These are phyloP conservation scores for Chesias legatella DNA, from an alignment of 2,888 invertebrate species.

Conservation along the genomic window DNA sequence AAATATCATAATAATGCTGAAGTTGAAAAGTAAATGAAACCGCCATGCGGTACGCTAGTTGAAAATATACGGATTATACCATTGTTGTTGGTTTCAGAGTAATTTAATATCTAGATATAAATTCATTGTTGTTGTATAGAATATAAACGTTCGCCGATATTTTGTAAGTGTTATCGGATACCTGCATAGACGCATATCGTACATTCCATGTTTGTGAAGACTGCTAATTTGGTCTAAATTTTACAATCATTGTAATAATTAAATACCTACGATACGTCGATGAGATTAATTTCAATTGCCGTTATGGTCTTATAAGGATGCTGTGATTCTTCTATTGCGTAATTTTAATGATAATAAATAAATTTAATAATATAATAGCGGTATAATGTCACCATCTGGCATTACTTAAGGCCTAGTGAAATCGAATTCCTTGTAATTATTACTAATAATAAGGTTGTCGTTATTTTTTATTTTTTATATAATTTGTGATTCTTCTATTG, in stretches of 20 bases:
- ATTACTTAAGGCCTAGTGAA: conserved; percentile 76
- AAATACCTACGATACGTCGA: conserved; percentile 76
- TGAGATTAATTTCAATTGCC: conserved; percentile 76
- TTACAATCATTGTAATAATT: conserved; percentile 74
- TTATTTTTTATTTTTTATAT: conserved; percentile 72
- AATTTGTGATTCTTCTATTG: conserved; percentile 73
- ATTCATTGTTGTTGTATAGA: conserved; percentile 77
- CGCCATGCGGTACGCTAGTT: conserved; percentile 28
- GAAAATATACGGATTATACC: conserved; percentile 35
- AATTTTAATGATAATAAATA: conserved; percentile 65
- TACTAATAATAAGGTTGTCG: conserved; percentile 61
- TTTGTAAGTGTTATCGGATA: conserved; percentile 76
- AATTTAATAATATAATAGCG: conserved; percentile 58
- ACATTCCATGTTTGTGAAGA: conserved; percentile 80
- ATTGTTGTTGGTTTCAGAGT: conserved; percentile 61
- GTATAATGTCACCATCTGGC: conserved; percentile 71
- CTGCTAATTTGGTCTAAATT: conserved; percentile 81
- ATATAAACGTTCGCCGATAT: conserved; percentile 68
- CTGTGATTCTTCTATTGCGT: conserved; percentile 81
- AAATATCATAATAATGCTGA: conserved; percentile 28
- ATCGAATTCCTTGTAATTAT: conserved; percentile 76
- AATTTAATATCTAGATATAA: conserved; percentile 57
- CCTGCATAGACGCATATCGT: conserved; percentile 80
- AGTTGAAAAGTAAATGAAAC: conserved; percentile 18
- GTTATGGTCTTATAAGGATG: conserved; percentile 77